Percentiles rank a stretch among this genome's conserved stretches.
These are phyloP conservation scores for Leptonema lineaticorne DNA, from an alignment of 1,140 invertebrate species.

Conservation along the genomic window DNA sequence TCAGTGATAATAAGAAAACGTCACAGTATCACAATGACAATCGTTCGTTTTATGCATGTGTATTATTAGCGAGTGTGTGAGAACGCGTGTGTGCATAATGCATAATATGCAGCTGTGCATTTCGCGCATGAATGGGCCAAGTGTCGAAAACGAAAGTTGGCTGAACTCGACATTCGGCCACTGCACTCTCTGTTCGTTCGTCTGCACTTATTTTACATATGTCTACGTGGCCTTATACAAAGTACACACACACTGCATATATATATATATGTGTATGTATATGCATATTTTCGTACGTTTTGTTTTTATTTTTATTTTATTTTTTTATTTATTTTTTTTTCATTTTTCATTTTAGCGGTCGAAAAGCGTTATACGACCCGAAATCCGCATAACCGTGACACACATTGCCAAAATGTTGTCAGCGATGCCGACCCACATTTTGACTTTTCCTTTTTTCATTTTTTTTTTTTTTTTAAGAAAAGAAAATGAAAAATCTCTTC, in stretches of 20 bases:
- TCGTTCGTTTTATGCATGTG: too few relatives aligned
- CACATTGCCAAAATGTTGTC: too few relatives aligned
- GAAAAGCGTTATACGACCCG: slow-evolving; percentile 4
- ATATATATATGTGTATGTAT: background rate
- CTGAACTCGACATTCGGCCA: slow-evolving; percentile 14
- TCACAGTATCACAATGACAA: too few relatives aligned
- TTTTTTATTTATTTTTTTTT: background rate
- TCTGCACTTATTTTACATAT: background rate
- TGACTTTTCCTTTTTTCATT: too few relatives aligned
- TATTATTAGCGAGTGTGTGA: background rate
- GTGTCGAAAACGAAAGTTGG: slow-evolving; percentile 17
- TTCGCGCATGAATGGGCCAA: background rate
- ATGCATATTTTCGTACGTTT: background rate
- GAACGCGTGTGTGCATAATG: background rate
- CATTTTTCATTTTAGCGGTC: background rate
- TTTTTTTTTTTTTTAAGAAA: too few relatives aligned
- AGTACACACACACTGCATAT: background rate
- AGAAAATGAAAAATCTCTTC: too few relatives aligned
- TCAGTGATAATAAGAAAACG: too few relatives aligned
- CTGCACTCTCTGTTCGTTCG: background rate
- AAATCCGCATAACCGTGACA: background rate
- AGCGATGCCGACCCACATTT: too few relatives aligned
- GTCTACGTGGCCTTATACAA: background rate
- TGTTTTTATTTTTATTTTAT: background rate
- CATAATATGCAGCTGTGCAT: background rate